Evolutionary conservation across 1,140 invertebrate species (phyloP).

Genomic region (Philotrypesis tridentata): DNA sequence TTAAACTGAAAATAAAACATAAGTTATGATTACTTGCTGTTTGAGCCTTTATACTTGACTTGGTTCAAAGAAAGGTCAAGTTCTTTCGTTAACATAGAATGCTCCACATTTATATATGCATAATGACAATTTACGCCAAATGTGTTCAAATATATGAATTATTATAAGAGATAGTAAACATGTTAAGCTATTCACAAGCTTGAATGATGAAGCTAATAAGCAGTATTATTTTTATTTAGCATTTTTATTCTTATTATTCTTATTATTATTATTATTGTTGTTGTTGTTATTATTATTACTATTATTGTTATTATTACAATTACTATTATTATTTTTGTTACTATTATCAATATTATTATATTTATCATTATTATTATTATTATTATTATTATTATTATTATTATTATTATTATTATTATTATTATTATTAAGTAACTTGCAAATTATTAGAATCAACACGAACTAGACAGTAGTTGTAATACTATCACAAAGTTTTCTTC

Average conservation of each 20-base stretch:
- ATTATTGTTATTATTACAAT: too few species aligned
- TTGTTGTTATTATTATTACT: too few species aligned
- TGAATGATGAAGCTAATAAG: background rate
- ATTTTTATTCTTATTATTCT: background rate
- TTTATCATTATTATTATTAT: background rate
- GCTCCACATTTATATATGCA: too few species aligned
- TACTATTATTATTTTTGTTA: background rate
- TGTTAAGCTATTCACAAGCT: slow-evolving; percentile 37
- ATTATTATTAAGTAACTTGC: background rate
- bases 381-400: background rate
- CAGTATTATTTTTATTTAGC: background rate
- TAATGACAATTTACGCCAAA: background rate
- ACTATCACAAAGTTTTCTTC: background rate
- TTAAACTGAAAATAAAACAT: too few species aligned
- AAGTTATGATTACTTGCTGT: too few species aligned
- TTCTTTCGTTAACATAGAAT: background rate
- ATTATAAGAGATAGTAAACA: slow-evolving; percentile 11
- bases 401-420: background rate
- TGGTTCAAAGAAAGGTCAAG: too few species aligned
- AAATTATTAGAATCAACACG: background rate
- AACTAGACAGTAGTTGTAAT: background rate
- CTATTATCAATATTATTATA: background rate
- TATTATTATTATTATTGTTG: background rate
- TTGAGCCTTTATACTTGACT: too few species aligned
- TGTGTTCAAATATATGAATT: slow-evolving; percentile 20